A percentile compares a stretch with the other conserved stretches of the same genome.
Evolutionary conservation across 2,113 vertebrate species (phyloP).

Genomic region (Rhombomys opimus): DNA sequence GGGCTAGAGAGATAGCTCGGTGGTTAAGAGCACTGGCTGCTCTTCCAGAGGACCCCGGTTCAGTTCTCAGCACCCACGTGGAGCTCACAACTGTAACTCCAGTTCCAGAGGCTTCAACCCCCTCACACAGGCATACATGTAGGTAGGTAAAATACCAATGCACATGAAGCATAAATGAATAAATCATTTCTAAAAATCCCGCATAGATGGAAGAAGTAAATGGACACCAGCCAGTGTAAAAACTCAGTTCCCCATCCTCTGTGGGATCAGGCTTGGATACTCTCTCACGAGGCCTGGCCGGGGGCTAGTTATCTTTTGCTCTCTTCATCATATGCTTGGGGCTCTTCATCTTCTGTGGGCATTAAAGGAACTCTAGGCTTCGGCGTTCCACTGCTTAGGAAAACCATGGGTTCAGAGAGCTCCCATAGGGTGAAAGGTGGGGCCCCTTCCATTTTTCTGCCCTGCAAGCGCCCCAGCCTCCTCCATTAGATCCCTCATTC

Average conservation of each 20-base stretch:
- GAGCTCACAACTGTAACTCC: background rate
- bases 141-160: background rate
- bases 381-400: background rate
- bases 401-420: background rate
- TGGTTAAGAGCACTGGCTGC: background rate
- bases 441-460: background rate
- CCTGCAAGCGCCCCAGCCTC: background rate
- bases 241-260: background rate
- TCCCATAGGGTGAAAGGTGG: too few relatives aligned
- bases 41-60: background rate
- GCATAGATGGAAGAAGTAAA: background rate
- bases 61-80: background rate
- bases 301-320: background rate
- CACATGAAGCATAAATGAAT: background rate
- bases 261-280: background rate
- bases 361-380: background rate
- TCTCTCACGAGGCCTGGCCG: background rate
- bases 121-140: background rate
- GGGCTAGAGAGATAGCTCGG: background rate
- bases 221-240: background rate
- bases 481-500: background rate
- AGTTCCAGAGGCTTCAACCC: background rate
- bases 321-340: background rate
- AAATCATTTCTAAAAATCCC: background rate
- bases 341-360: background rate